phyloP scores from a whole-genome alignment of 2,113 vertebrate genomes.

The Notothenia rossii region DNA sequence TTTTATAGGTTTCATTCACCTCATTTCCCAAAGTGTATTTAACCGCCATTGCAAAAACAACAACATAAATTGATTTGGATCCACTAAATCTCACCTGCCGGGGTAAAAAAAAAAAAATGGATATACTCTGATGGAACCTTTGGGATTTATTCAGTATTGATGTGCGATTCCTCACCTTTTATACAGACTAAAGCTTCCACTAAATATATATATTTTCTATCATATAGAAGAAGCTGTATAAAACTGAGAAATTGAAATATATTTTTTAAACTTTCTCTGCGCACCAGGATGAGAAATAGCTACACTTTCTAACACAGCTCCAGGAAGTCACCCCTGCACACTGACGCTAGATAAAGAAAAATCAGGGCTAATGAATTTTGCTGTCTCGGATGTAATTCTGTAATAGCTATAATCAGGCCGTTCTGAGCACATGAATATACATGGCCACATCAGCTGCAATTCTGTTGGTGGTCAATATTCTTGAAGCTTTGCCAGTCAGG shows the following conservation, averaged over 20 bases:
- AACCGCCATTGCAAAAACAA: conserved; percentile 76
- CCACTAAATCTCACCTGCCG: conserved; percentile 78
- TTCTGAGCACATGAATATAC: conserved; percentile 80
- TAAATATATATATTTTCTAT: not conserved
- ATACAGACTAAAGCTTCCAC: conserved; percentile 4
- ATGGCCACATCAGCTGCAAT: conserved; percentile 80
- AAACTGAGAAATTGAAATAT: conserved; percentile 5
- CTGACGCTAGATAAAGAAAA: conserved; percentile 78
- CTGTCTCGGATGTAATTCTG: conserved; percentile 83
- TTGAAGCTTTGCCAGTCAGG: conserved; percentile 81
- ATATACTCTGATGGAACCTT: conserved; percentile 46
- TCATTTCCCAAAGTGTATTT: conserved; percentile 83
- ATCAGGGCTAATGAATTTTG: conserved; percentile 81
- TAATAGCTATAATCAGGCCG: conserved; percentile 84
- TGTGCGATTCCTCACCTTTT: conserved; percentile 4
- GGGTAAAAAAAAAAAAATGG: conserved; percentile 51
- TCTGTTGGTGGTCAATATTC: conserved; percentile 86
- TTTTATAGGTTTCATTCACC: conserved; percentile 86
- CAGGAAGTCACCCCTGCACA: conserved; percentile 51
- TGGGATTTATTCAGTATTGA: conserved; percentile 23
- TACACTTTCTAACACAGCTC: conserved; percentile 54
- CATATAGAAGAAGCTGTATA: conserved; percentile 12
- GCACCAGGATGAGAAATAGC: conserved; percentile 38
- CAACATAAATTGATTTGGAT: conserved; percentile 79
- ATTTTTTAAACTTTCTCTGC: conserved; percentile 9